Evolutionary conservation across 1,140 invertebrate genomes (phyloP).

Genomic region (Stegodyphus dumicola): DNA sequence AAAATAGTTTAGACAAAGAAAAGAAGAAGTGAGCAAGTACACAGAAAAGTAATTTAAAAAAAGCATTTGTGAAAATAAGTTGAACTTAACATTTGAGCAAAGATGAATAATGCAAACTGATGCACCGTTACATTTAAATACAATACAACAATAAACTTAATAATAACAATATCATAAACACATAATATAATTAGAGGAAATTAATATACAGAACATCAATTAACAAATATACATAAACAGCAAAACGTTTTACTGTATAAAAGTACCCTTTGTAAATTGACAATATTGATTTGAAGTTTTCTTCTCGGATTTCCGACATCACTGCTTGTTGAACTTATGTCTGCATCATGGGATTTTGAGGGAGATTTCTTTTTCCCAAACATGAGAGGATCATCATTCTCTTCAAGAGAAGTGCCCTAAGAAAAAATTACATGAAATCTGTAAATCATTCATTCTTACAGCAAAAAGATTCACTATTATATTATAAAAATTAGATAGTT

Average conservation of each 20-base stretch:
- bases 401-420: constrained; percentile 68
- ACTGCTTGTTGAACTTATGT: constrained; percentile 55
- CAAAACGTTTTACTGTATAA: not conserved
- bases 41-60: too few relatives aligned
- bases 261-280: constrained; percentile 79
- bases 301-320: constrained; percentile 66
- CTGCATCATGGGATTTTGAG: constrained; percentile 63
- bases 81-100: too few relatives aligned
- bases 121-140: too few relatives aligned
- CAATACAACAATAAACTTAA: too few relatives aligned
- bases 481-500: constrained; percentile 1
- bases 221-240: not conserved
- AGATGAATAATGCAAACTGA: too few relatives aligned
- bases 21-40: too few relatives aligned
- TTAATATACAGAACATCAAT: too few relatives aligned
- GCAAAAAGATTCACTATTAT: not conserved
- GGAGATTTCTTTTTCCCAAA: constrained; percentile 64
- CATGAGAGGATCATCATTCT: constrained; percentile 68
- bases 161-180: too few relatives aligned
- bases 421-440: not conserved
- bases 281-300: constrained; percentile 82
- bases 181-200: too few relatives aligned
- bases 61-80: too few relatives aligned
- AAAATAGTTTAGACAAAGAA: too few relatives aligned
- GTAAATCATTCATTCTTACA: not conserved